Base-by-base conservation (phyloP, 1,140 invertebrate genomes). In the Drosophila pandora region DNA sequence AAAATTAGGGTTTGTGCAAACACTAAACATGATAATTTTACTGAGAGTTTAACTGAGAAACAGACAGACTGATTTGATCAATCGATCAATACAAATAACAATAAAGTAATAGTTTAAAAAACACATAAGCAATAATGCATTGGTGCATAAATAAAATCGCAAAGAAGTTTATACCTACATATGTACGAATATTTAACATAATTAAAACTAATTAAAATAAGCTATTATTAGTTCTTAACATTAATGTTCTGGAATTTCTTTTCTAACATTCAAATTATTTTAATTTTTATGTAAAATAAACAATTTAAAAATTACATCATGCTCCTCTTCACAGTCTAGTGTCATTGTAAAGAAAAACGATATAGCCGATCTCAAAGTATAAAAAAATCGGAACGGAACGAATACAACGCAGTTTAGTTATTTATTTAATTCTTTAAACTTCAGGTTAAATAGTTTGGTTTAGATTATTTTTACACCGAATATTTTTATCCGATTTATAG, bases 251-350 rank as follows among this genome's bases (percentile, higher is more conserved):
- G 2, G 2, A 32, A 2, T 32, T 32, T 5, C 3, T 5, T 32
- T 32, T 9, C 2, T 2, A 32, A 8, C 9, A 32, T 2, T 32
- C 0, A 9, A 32, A 32, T 32, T 32, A n/a, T 12, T 41, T 6
- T 13, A n/a, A 41, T 13, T 41, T 13, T 41, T 13, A 1, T 43
- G 1, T 7, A 10, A 8, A 47, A 47, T 9, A 22, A 37, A 37
- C 54, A 63, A 76, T 72, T 52, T 25, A 64, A 70, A 68, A 90
- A 90, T 90, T 90, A 90, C 89, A 90, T 90, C 89, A 64, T 90
- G 73, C 67, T 90, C 84, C 81, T 85, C 70, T 76, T 90, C 89
- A 90, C 89, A 90, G 71, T 90, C 89, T 68, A 90, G 89, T 75
- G 89, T 90, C 89, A 90, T 90, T 84, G 39, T 67, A 61, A 78